phyloP scores from a whole-genome alignment of 2,888 invertebrate genomes.

The Eucera pruinosa region DNA sequence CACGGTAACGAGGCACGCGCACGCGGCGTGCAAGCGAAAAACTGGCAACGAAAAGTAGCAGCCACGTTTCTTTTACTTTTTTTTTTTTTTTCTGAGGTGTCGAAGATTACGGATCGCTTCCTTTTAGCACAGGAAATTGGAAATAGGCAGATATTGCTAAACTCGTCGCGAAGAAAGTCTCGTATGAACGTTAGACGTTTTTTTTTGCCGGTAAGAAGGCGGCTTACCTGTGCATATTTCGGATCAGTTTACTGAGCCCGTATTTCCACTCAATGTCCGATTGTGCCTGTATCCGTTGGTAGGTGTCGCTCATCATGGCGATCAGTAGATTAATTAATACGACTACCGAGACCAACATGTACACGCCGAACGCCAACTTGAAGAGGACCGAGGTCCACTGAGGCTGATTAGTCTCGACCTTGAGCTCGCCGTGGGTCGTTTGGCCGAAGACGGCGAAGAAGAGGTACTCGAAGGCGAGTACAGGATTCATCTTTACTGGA shows the following conservation, averaged over 20 bases:
- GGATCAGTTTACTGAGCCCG: slow-evolving; percentile 90
- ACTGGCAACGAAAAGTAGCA: not conserved
- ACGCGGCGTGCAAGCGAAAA: not conserved
- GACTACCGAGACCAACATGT: slow-evolving; percentile 99
- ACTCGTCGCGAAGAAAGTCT: slow-evolving; percentile 1
- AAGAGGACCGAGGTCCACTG: slow-evolving; percentile 94
- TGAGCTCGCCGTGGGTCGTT: slow-evolving; percentile 93
- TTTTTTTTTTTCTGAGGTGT: not conserved
- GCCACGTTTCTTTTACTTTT: not conserved
- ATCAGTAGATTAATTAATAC: slow-evolving; percentile 99
- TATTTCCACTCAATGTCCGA: slow-evolving; percentile 93
- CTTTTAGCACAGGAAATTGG: not conserved
- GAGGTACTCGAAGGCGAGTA: slow-evolving; percentile 97
- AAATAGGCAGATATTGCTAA: not conserved
- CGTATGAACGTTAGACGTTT: slow-evolving; percentile 16
- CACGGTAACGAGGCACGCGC: slow-evolving; percentile 2
- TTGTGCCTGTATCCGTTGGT: slow-evolving; percentile 98
- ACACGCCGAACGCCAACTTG: slow-evolving; percentile 97
- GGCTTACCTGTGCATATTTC: slow-evolving; percentile 89
- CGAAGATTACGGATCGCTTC: not conserved
- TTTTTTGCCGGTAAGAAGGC: slow-evolving; percentile 44
- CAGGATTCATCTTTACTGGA: slow-evolving; percentile 93
- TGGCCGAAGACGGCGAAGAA: slow-evolving; percentile 99
- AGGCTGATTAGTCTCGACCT: slow-evolving; percentile 90
- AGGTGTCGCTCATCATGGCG: slow-evolving; percentile 99